phyloP scores from a whole-genome alignment of 2,113 vertebrate species.

The Mugil cephalus region DNA sequence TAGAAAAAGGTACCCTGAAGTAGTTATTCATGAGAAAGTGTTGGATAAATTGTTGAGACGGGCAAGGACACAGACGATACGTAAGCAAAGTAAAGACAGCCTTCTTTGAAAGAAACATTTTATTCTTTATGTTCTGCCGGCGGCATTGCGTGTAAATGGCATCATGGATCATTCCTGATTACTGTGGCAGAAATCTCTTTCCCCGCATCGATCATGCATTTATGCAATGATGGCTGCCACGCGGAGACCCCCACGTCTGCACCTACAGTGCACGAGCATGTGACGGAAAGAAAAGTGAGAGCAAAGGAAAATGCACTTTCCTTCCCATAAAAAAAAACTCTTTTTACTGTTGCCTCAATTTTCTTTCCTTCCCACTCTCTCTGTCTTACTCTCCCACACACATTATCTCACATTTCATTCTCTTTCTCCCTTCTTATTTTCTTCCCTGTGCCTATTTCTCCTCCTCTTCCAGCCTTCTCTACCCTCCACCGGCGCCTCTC shows the following conservation, averaged over 20 bases:
- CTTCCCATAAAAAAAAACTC: too few species aligned
- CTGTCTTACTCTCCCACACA: slow-evolving; percentile 11
- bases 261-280: too few species aligned
- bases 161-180: slow-evolving; percentile 22
- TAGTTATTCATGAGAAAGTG: slow-evolving; percentile 39
- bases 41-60: slow-evolving; percentile 26
- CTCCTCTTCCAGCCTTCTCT: not conserved
- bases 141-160: slow-evolving; percentile 7
- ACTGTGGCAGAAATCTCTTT: not conserved
- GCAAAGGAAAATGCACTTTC: too few species aligned
- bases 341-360: too few species aligned
- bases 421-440: slow-evolving; percentile 20
- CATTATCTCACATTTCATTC: slow-evolving; percentile 10
- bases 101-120: not conserved
- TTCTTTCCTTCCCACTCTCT: not conserved
- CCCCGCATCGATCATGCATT: slow-evolving; percentile 28
- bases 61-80: not conserved
- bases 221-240: not conserved
- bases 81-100: slow-evolving; percentile 1
- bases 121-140: slow-evolving; percentile 4
- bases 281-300: too few species aligned
- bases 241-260: not conserved
- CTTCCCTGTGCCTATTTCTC: not conserved
- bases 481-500: slow-evolving; percentile 20
- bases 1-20: not conserved